phyloP scores from a whole-genome alignment of 2,113 vertebrate genomes.

The Thinocorus orbignyianus region DNA sequence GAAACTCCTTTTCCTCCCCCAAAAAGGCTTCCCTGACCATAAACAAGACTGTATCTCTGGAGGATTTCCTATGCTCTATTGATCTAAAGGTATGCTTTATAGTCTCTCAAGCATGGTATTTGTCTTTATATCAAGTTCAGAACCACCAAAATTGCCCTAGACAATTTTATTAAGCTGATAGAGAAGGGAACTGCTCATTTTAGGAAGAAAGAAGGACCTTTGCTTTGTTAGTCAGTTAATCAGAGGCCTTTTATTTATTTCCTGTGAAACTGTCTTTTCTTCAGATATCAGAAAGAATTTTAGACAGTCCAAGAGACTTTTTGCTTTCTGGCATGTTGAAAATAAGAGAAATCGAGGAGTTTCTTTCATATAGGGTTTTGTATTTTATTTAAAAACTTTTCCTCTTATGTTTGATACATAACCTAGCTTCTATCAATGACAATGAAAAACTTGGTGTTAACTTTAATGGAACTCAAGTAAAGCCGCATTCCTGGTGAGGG shows the following conservation, averaged over 20 bases:
- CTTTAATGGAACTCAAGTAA: background rate
- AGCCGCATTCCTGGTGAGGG: background rate
- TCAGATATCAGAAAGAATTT: background rate
- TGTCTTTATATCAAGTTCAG: slow-evolving; percentile 44
- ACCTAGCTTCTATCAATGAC: background rate
- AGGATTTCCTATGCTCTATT: slow-evolving; percentile 56
- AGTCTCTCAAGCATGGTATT: background rate
- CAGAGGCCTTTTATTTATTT: slow-evolving; percentile 16
- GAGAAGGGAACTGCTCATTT: slow-evolving; percentile 53
- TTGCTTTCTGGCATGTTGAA: background rate
- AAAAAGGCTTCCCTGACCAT: slow-evolving; percentile 47
- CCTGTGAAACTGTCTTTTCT: background rate
- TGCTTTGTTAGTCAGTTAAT: slow-evolving; percentile 34
- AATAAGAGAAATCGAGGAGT: background rate
- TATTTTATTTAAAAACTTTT: background rate
- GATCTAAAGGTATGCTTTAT: slow-evolving; percentile 16
- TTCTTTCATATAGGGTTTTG: background rate
- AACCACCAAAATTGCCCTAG: background rate
- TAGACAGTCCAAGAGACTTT: background rate
- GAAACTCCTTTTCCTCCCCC: slow-evolving; percentile 46
- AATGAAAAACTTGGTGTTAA: background rate
- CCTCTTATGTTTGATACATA: background rate
- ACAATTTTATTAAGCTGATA: slow-evolving; percentile 27
- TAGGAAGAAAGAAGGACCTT: slow-evolving; percentile 25
- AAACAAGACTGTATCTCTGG: slow-evolving; percentile 51